These are phyloP conservation scores for Phalloptychus januarius DNA, from an alignment of 2,797 vertebrate genomes.

Conservation along the genomic window DNA sequence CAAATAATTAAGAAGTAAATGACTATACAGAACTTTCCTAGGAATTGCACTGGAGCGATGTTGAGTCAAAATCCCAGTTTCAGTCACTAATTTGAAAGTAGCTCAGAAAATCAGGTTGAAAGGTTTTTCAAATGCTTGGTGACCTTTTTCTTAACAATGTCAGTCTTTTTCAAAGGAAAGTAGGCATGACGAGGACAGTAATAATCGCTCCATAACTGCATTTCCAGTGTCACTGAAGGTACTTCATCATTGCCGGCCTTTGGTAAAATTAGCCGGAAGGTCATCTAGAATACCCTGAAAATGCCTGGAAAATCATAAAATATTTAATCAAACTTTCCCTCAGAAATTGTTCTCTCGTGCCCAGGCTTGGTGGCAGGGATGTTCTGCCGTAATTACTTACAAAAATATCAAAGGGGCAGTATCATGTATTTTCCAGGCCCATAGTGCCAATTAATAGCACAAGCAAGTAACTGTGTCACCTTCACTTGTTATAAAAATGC, in stretches of 20 bases:
- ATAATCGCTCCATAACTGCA: neutral
- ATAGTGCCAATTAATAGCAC: too few species aligned
- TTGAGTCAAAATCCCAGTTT: neutral
- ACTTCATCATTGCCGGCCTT: neutral
- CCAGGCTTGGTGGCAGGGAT: neutral
- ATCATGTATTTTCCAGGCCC: neutral
- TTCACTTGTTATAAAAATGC: too few species aligned
- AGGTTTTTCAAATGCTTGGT: neutral
- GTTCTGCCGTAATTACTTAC: neutral
- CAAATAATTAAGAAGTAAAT: neutral
- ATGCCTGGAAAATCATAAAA: neutral
- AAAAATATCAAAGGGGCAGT: neutral
- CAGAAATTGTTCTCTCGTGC: neutral
- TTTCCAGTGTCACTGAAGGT: neutral
- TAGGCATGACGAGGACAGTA: neutral
- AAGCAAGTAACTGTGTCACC: too few species aligned
- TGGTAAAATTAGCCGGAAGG: neutral
- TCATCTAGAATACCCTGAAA: neutral
- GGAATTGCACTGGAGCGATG: neutral
- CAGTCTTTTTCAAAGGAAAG: neutral
- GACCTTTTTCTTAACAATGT: neutral
- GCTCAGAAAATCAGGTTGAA: neutral
- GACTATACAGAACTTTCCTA: neutral
- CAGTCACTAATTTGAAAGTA: neutral
- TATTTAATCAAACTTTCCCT: neutral